Conservation (phyloP, 92 coral and sea anemone species). For the Porites cylindrica region DNA sequence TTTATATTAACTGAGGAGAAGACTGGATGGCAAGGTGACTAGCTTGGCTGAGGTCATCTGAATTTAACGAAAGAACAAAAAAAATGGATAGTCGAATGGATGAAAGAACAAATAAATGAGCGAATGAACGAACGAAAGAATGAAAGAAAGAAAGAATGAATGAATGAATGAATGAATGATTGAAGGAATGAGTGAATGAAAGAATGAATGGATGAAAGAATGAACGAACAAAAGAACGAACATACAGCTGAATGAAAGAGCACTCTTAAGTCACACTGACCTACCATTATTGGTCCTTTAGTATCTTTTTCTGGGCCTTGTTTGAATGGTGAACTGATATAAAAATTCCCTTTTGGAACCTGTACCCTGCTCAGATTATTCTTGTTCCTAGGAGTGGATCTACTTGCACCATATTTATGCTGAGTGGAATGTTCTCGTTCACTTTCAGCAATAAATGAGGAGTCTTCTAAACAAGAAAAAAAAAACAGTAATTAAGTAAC, state of each 20-base stretch:
- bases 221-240: no score
- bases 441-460: conserved; percentile 54
- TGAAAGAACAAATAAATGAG: no score
- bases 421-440: conserved; percentile 22
- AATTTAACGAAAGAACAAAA: no score
- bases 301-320: conserved; percentile 78
- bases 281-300: conserved; percentile 55
- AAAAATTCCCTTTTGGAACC: conserved; percentile 70
- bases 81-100: no score
- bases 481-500: not conserved
- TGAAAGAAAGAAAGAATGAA: no score
- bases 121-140: no score
- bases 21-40: no score
- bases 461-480: conserved; percentile 3
- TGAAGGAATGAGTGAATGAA: no score
- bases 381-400: conserved; percentile 27
- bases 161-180: no score
- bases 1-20: no score
- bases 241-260: not conserved
- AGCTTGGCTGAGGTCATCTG: no score
- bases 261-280: not conserved
- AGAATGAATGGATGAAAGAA: no score
- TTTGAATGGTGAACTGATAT: conserved; percentile 80
- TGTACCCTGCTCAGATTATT: conserved; percentile 45
- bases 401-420: not conserved